phyloP scores from a whole-genome alignment of 2,888 invertebrate genomes.

The Halocaridina rubra region DNA sequence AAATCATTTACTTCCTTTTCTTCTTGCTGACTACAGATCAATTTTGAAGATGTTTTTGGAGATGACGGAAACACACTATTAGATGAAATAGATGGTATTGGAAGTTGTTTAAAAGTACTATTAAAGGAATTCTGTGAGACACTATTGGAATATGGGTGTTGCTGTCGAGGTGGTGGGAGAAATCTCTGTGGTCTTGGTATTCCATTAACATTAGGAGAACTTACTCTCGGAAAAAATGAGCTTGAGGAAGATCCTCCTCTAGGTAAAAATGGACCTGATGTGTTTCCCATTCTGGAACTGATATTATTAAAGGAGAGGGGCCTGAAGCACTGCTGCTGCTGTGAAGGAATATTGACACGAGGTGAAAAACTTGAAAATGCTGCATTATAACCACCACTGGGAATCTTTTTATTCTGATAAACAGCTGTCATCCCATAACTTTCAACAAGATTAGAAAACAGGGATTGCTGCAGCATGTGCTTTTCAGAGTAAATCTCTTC shows the following conservation, averaged over 20 bases:
- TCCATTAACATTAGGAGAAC: neutral
- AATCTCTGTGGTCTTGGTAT: neutral
- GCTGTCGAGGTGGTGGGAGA: neutral
- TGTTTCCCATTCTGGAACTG: neutral
- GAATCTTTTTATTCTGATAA: neutral
- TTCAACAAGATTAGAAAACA: neutral
- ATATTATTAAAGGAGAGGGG: neutral
- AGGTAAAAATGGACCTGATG: neutral
- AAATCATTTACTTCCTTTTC: conserved; percentile 30
- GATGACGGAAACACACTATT: neutral
- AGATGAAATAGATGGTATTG: no score
- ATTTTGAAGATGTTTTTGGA: neutral
- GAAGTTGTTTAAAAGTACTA: no score
- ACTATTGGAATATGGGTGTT: no score
- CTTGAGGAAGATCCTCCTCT: neutral
- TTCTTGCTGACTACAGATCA: neutral
- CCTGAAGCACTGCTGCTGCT: neutral
- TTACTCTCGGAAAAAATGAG: no score
- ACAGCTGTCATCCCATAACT: neutral
- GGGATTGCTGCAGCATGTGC: neutral
- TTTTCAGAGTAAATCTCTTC: neutral
- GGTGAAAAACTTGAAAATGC: no score
- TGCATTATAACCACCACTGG: no score
- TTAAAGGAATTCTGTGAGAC: no score
- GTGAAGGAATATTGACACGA: neutral